Percentiles rank a stretch among this genome's conserved stretches.
These are phyloP conservation scores for Branchellion lobata DNA, from an alignment of 2,888 invertebrate genomes.

Conservation along the genomic window DNA sequence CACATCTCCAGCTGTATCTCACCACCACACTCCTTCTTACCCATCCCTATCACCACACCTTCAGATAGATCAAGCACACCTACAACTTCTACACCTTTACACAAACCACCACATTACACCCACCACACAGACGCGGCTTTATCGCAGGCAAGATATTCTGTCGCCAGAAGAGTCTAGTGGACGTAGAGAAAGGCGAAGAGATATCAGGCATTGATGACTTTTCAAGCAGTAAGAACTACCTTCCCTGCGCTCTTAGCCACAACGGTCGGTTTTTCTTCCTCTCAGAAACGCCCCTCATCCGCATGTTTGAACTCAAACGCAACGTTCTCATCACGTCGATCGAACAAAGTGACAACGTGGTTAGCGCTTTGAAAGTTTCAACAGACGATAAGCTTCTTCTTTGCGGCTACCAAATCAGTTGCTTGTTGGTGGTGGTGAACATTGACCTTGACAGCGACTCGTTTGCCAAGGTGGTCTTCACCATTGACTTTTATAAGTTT, in stretches of 20 bases:
- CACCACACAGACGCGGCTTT: constrained; percentile 49
- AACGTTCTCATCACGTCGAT: constrained; percentile 42
- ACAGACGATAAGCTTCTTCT: constrained; percentile 52
- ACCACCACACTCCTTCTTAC: too few relatives aligned
- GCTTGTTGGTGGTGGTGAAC: constrained; percentile 51
- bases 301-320: constrained; percentile 50
- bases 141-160: constrained; percentile 50
- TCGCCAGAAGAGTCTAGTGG: constrained; percentile 52
- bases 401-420: constrained; percentile 53
- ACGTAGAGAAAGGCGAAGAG: constrained; percentile 49
- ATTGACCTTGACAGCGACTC: constrained; percentile 45
- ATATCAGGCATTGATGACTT: constrained; percentile 50
- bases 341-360: constrained; percentile 46
- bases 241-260: constrained; percentile 51
- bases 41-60: too few relatives aligned
- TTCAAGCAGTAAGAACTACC: constrained; percentile 48
- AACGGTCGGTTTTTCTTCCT: constrained; percentile 49
- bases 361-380: constrained; percentile 52
- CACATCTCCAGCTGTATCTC: too few relatives aligned
- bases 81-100: too few relatives aligned
- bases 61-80: too few relatives aligned
- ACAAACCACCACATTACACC: too few relatives aligned
- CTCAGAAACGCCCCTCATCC: constrained; percentile 47
- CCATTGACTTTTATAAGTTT: constrained; percentile 45
- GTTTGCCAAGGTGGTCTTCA: constrained; percentile 47